These are phyloP conservation scores for Thalassophryne amazonica DNA, from an alignment of 2,797 vertebrate genomes.

Conservation along the genomic window DNA sequence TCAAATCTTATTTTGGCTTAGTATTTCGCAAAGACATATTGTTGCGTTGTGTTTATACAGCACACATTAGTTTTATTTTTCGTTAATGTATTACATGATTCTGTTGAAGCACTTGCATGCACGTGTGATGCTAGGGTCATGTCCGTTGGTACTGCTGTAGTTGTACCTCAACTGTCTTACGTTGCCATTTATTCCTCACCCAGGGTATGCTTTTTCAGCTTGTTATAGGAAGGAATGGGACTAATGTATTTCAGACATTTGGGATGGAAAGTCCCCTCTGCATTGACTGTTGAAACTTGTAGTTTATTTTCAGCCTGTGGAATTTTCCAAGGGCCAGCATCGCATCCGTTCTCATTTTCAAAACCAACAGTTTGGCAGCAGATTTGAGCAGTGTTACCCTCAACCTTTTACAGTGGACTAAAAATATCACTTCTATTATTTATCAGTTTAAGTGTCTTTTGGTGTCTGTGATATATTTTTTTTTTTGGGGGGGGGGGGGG, in stretches of 20 bases:
- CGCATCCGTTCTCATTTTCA: not conserved
- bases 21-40: slow-evolving; percentile 50
- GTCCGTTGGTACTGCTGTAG: not conserved
- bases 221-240: not conserved
- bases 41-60: slow-evolving; percentile 52
- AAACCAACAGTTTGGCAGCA: no score
- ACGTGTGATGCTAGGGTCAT: not conserved
- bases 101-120: slow-evolving; percentile 26
- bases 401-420: slow-evolving; percentile 3
- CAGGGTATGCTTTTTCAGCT: slow-evolving; percentile 11
- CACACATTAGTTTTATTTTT: no score
- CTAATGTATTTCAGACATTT: not conserved
- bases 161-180: not conserved
- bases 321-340: not conserved
- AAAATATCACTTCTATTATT: slow-evolving; percentile 4
- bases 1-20: slow-evolving; percentile 26
- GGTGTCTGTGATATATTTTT: slow-evolving; percentile 1
- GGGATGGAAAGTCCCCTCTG: not conserved
- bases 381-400: not conserved
- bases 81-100: no score
- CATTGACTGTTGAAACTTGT: not conserved
- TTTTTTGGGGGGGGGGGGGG: no score
- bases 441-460: slow-evolving; percentile 15
- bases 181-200: not conserved
- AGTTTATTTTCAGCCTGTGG: not conserved